These are phyloP conservation scores for Trissoscelio sp. DNA, from an alignment of 2,888 invertebrate genomes.

Conservation along the genomic window DNA sequence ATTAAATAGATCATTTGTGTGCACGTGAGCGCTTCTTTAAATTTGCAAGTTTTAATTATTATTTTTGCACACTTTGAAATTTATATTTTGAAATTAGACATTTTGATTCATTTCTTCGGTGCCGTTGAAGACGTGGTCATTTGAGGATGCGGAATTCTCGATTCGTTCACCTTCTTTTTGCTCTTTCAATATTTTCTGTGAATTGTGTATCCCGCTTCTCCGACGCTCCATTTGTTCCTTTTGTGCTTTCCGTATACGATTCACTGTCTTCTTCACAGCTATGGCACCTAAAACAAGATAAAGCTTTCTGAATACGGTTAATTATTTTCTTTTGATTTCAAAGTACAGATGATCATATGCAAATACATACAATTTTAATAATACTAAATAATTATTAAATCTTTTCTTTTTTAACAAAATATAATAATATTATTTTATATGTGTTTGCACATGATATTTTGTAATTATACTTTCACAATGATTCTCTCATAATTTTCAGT, in stretches of 20 bases:
- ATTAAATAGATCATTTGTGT: constrained; percentile 47
- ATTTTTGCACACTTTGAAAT: neutral
- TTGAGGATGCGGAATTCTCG: too few relatives aligned
- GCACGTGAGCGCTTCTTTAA: constrained; percentile 29
- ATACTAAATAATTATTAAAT: too few relatives aligned
- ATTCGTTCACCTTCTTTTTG: too few relatives aligned
- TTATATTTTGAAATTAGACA: too few relatives aligned
- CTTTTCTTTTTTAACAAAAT: too few relatives aligned
- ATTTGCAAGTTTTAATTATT: constrained; percentile 10
- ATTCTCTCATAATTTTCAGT: neutral
- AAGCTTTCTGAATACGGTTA: neutral
- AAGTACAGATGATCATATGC: too few relatives aligned
- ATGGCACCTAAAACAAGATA: constrained; percentile 73
- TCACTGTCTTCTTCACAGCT: constrained; percentile 77
- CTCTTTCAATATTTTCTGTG: neutral
- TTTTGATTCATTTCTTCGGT: neutral
- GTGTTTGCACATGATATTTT: too few relatives aligned
- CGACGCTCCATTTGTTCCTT: constrained; percentile 33
- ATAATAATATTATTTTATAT: too few relatives aligned
- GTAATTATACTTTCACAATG: too few relatives aligned
- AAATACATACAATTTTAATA: too few relatives aligned
- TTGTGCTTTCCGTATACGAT: constrained; percentile 72
- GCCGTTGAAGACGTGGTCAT: too few relatives aligned
- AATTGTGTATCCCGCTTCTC: neutral
- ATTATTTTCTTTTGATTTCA: too few relatives aligned